Conservation (phyloP, 2,797 vertebrate species). For the Halcyon smyrnensis region DNA sequence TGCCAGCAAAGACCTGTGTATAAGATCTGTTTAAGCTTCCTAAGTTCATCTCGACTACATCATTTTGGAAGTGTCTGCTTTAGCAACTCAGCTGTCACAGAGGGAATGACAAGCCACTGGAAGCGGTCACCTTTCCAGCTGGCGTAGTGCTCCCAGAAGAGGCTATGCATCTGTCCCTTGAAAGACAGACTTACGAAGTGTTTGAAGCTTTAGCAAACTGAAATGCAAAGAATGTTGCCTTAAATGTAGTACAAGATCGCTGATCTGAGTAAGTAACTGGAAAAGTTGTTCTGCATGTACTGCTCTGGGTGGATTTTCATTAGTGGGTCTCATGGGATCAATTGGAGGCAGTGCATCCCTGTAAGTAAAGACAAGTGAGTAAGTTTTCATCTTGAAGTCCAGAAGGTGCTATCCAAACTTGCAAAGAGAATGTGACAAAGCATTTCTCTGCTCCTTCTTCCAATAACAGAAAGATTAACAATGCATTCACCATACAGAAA, state of each 20-base stretch:
- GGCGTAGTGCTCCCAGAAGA: not conserved
- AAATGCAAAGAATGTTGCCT: not conserved
- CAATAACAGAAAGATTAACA: not conserved
- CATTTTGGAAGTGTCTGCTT: not conserved
- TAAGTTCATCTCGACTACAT: not conserved
- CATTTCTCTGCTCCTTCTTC: not conserved
- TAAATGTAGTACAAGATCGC: not conserved
- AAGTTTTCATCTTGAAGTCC: not conserved
- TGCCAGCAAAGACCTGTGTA: constrained; percentile 21
- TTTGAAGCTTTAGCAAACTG: not conserved
- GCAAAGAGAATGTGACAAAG: not conserved
- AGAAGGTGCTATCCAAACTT: not conserved
- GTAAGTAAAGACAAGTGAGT: not conserved
- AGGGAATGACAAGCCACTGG: constrained; percentile 43
- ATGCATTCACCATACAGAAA: not conserved
- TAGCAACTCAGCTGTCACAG: constrained; percentile 21
- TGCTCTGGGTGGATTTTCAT: not conserved
- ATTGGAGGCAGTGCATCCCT: not conserved
- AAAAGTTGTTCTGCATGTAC: not conserved
- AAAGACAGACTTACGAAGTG: not conserved
- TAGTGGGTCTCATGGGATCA: not conserved
- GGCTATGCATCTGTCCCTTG: not conserved
- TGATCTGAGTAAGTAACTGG: not conserved
- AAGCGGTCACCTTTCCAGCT: constrained; percentile 58
- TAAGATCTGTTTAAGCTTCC: not conserved